Evolutionary conservation across 2,113 vertebrate species (phyloP).

Genomic region (Campylorhamphus procurvoides): DNA sequence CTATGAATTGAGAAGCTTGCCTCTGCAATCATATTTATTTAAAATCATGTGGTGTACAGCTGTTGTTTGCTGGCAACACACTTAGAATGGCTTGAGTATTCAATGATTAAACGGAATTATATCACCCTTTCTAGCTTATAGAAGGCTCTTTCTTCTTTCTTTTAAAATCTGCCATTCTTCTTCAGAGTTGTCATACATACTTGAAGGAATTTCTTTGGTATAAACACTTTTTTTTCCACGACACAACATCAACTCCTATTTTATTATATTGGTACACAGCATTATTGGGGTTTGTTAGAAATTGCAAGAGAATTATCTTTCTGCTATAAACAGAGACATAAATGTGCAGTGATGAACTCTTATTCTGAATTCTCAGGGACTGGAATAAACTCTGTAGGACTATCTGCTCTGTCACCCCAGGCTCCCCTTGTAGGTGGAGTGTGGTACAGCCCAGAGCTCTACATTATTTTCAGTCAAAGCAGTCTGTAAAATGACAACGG

Average conservation of each 20-base stretch:
- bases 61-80: neutral
- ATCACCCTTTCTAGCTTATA: neutral
- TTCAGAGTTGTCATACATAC: neutral
- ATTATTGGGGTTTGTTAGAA: neutral
- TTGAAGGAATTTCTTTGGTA: neutral
- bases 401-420: neutral
- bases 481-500: neutral
- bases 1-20: neutral
- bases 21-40: neutral
- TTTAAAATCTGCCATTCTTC: neutral
- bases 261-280: neutral
- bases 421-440: neutral
- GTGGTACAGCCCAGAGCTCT: neutral
- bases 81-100: neutral
- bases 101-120: neutral
- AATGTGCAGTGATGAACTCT: neutral
- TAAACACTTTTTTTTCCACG: neutral
- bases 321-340: neutral
- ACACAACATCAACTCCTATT: neutral
- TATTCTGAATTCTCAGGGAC: neutral
- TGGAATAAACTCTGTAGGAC: neutral
- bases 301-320: neutral
- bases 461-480: neutral
- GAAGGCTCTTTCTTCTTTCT: neutral
- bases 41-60: conserved; percentile 6